Evolutionary conservation across 2,888 invertebrate genomes (phyloP).

Genomic region (Argyresthia goedartella): DNA sequence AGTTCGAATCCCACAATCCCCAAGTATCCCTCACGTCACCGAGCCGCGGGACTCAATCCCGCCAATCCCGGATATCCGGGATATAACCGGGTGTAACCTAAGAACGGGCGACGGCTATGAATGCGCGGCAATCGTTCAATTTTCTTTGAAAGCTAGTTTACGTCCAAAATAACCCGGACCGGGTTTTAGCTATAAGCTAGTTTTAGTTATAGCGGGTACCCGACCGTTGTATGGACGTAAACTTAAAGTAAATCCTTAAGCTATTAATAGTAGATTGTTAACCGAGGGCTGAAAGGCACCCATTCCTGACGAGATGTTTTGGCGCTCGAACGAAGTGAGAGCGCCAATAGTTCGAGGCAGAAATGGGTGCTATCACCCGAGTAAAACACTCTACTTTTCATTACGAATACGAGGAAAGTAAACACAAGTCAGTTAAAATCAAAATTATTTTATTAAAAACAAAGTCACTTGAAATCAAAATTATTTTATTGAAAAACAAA

Average conservation of each 20-base stretch:
- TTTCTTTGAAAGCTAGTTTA: conserved; percentile 11
- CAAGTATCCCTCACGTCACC: neutral
- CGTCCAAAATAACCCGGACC: neutral
- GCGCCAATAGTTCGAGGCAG: too few relatives aligned
- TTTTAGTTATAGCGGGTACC: neutral
- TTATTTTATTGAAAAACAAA: too few relatives aligned
- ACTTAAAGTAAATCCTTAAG: neutral
- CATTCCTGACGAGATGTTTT: too few relatives aligned
- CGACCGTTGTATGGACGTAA: neutral
- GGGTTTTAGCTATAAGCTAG: neutral
- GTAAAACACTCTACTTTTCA: too few relatives aligned
- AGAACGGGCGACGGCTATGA: conserved; percentile 3
- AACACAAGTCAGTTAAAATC: too few relatives aligned
- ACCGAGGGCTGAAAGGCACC: too few relatives aligned
- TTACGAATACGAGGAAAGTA: too few relatives aligned
- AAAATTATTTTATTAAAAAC: too few relatives aligned
- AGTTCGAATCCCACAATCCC: neutral
- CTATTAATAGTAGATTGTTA: neutral
- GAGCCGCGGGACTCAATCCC: neutral
- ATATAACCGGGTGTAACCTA: neutral
- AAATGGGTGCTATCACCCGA: too few relatives aligned
- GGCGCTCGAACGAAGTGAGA: too few relatives aligned
- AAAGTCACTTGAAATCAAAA: too few relatives aligned
- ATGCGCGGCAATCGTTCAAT: conserved; percentile 19
- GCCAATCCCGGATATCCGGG: conserved; percentile 1